phyloP scores from a whole-genome alignment of 2,113 vertebrate species.

The Nannobrachium achirus region DNA sequence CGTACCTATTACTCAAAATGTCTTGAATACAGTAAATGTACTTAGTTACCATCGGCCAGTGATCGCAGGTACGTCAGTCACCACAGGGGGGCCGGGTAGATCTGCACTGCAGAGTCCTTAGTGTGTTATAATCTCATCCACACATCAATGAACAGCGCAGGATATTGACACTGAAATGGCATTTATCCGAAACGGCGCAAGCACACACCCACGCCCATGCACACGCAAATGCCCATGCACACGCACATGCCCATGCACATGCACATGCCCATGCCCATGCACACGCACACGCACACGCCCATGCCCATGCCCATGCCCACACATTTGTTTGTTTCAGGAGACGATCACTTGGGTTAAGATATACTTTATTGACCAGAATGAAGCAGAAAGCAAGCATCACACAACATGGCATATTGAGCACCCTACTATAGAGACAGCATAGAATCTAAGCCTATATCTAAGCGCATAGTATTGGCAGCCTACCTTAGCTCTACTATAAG shows the following conservation, averaged over 20 bases:
- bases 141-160: constrained; percentile 4
- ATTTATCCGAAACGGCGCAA: not conserved
- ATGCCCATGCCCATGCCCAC: too few relatives aligned
- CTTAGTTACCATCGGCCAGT: not conserved
- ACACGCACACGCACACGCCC: not conserved
- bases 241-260: too few relatives aligned
- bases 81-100: not conserved
- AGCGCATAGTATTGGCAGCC: too few relatives aligned
- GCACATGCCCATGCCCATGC: not conserved
- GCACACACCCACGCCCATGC: not conserved
- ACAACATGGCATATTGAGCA: too few relatives aligned
- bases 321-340: too few relatives aligned
- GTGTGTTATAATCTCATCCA: constrained; percentile 8
- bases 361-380: too few relatives aligned
- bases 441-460: too few relatives aligned
- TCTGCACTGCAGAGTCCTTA: not conserved
- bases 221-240: not conserved
- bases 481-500: too few relatives aligned
- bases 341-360: too few relatives aligned
- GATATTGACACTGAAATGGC: constrained; percentile 24
- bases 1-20: not conserved
- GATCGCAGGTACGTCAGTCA: not conserved
- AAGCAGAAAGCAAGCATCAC: too few relatives aligned
- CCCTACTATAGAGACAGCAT: too few relatives aligned
- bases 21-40: not conserved